phyloP scores from a whole-genome alignment of 53 echinoderm and acorn worm species.

The Luidia sarsii region DNA sequence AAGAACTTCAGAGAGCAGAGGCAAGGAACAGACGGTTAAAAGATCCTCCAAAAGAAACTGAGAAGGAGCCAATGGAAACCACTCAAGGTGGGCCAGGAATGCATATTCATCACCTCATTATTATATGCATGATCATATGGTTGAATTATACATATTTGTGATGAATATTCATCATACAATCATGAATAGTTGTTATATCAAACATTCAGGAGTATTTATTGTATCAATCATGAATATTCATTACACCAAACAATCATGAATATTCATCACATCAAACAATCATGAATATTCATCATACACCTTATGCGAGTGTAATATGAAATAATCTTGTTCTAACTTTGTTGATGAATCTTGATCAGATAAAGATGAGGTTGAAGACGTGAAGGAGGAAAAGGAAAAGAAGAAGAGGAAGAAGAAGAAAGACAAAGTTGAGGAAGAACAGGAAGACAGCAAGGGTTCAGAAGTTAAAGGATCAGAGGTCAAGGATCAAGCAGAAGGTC shows the following conservation, averaged over 20 bases:
- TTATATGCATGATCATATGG: background rate
- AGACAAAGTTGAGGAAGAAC: slow-evolving; percentile 64
- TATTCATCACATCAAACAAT: too few relatives aligned
- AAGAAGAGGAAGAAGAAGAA: slow-evolving; percentile 79
- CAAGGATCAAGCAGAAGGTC: background rate
- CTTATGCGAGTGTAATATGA: too few relatives aligned
- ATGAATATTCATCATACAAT: background rate
- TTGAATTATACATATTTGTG: background rate
- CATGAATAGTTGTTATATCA: background rate
- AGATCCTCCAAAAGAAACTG: slow-evolving; percentile 51
- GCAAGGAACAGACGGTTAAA: slow-evolving; percentile 73
- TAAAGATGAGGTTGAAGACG: background rate
- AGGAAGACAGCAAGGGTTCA: slow-evolving; percentile 5
- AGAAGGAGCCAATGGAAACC: slow-evolving; percentile 8
- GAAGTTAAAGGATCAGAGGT: background rate
- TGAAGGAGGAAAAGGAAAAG: slow-evolving; percentile 60
- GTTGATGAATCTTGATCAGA: too few relatives aligned
- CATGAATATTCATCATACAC: too few relatives aligned
- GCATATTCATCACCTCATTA: background rate
- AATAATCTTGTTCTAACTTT: too few relatives aligned
- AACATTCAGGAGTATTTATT: too few relatives aligned
- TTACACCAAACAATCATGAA: too few relatives aligned
- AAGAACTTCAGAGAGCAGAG: slow-evolving; percentile 79
- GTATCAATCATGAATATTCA: too few relatives aligned
- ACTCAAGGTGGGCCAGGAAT: slow-evolving; percentile 16